phyloP scores from a whole-genome alignment of 2,797 vertebrate species.

The Anisognathus igniventris region DNA sequence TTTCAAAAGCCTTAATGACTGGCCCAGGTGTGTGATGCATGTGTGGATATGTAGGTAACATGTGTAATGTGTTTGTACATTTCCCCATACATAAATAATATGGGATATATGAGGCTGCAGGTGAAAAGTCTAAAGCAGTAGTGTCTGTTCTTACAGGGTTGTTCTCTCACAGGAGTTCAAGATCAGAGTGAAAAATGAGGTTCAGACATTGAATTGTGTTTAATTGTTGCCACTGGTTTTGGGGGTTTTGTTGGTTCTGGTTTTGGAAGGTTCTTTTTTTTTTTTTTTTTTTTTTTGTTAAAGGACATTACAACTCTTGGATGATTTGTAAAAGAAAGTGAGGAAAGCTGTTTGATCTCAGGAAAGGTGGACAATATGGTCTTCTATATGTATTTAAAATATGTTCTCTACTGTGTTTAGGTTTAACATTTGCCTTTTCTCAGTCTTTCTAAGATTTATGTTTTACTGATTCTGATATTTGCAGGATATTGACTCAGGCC shows the following conservation, averaged over 20 bases:
- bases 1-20: background rate
- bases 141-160: background rate
- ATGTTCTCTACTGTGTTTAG: background rate
- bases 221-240: background rate
- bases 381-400: background rate
- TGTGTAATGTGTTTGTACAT: background rate
- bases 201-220: background rate
- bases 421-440: background rate
- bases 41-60: background rate
- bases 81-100: background rate
- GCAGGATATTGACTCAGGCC: background rate
- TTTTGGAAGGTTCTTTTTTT: background rate
- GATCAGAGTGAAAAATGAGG: background rate
- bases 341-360: background rate
- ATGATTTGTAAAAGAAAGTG: background rate
- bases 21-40: background rate
- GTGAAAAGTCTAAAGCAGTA: background rate
- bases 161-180: background rate
- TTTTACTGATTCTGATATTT: background rate
- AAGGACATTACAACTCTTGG: background rate
- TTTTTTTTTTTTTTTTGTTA: background rate
- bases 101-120: background rate
- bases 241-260: background rate
- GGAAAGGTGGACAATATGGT: background rate
- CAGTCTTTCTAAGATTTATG: background rate